Conservation (phyloP, 2,888 invertebrate species). For the Hypsopygia costalis region DNA sequence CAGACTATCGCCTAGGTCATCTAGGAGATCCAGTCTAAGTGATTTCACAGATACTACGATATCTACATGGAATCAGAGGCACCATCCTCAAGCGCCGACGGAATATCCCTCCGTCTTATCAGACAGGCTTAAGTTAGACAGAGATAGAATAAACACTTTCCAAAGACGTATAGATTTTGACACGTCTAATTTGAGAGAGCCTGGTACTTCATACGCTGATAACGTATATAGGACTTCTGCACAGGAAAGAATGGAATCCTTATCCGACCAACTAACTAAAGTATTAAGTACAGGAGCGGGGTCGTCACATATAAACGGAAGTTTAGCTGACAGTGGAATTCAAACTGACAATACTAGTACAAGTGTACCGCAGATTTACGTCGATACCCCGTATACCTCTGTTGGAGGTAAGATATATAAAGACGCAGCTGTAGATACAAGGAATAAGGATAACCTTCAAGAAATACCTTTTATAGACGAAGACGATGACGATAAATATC, state of each 20-base stretch:
- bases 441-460: conserved; percentile 70
- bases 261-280: conserved; percentile 69
- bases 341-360: conserved; percentile 74
- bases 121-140: conserved; percentile 61
- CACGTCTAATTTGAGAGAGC: conserved; percentile 54
- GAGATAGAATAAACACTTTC: conserved; percentile 48
- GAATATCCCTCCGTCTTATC: conserved; percentile 72
- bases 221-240: conserved; percentile 53
- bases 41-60: conserved; percentile 77
- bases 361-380: conserved; percentile 66
- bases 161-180: conserved; percentile 68
- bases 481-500: conserved; percentile 53
- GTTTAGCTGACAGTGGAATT: conserved; percentile 70
- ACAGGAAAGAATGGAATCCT: conserved; percentile 59
- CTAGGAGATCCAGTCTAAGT: conserved; percentile 68
- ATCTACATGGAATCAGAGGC: conserved; percentile 71
- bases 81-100: conserved; percentile 44
- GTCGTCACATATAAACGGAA: conserved; percentile 70
- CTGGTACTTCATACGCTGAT: conserved; percentile 58
- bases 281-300: conserved; percentile 67
- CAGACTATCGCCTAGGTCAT: conserved; percentile 66
- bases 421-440: conserved; percentile 68
- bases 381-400: conserved; percentile 39
- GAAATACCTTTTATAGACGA: conserved; percentile 74
- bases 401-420: conserved; percentile 46